Base-by-base conservation (phyloP, 2,113 vertebrate species). In the Nanger granti region DNA sequence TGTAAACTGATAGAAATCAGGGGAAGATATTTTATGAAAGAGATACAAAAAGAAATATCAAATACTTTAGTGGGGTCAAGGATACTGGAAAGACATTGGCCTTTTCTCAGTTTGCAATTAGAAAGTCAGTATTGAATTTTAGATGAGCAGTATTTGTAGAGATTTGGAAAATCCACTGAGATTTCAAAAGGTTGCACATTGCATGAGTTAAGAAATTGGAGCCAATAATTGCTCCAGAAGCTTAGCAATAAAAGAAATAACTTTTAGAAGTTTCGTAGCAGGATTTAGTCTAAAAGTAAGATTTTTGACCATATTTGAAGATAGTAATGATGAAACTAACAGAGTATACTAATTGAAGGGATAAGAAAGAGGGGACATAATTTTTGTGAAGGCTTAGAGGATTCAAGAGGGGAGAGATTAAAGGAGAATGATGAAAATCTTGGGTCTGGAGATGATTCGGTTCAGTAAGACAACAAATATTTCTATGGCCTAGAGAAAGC, bases 51-150 rank as follows among this genome's bases (percentile, higher is more conserved):
- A 73, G 76, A 41, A 15, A 28, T 47, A 79, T 96, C 34, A 93
- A 41, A 85, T 49, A 4, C 26, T 93, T 88, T 17, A 59, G 88
- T 55, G 94, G 87, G 28, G 37, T 95, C 60, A 84, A 88, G 52
- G 41, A 28, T 28, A 44, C 29, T 89, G 41, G 60, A 54, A 93
- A 91, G 14, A 87, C 89, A 89, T 76, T 82, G 59, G 31, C 80
- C 20, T 64, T 80, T 80, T 94, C 93, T 93, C 31, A 73, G 26
- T 97, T 94, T 94, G 37, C 55, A 89, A 49, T 96, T 91, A 89
- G 79, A 73, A 95, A 93, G 29, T 7, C 24, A 69, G 60, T 69
- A 52, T 8, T 84, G 34, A 59, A 66, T 94, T 91, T 92, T 66
- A 92, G n/a, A 83, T 92, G 79, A 83, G 47, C 7, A 82, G 55